These are phyloP conservation scores for Yponomeuta plumbellus DNA, from an alignment of 2,888 invertebrate genomes.

Conservation along the genomic window DNA sequence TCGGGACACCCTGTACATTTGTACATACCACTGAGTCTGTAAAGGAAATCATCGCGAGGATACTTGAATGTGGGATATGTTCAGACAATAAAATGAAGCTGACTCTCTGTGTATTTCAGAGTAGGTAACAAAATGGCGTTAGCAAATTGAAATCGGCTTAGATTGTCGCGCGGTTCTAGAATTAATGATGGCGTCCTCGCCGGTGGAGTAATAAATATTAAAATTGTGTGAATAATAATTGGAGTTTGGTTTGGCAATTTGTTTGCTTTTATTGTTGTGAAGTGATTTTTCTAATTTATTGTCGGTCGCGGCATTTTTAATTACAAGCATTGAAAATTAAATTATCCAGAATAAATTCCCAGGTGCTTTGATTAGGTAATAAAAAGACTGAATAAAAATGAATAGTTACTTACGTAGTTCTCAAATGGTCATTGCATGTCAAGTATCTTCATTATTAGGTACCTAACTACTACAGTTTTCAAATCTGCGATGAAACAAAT, in stretches of 20 bases:
- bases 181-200: constrained; percentile 20
- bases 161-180: constrained; percentile 13
- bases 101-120: not conserved
- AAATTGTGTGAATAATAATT: not conserved
- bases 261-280: not conserved
- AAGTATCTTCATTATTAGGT: too few relatives aligned
- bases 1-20: too few relatives aligned
- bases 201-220: not conserved
- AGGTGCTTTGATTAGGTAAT: too few relatives aligned
- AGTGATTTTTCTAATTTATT: not conserved
- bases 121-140: not conserved
- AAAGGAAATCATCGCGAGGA: too few relatives aligned
- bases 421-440: too few relatives aligned
- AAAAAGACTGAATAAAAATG: too few relatives aligned
- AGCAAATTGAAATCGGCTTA: constrained; percentile 24
- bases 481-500: too few relatives aligned
- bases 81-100: not conserved
- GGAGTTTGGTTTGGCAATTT: not conserved
- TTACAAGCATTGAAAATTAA: not conserved
- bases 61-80: too few relatives aligned
- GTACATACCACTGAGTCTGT: too few relatives aligned
- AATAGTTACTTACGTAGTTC: too few relatives aligned
- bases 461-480: too few relatives aligned
- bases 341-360: too few relatives aligned
- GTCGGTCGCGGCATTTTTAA: not conserved